Conservation (phyloP, 2,113 vertebrate species). For the Podarcis cretensis region DNA sequence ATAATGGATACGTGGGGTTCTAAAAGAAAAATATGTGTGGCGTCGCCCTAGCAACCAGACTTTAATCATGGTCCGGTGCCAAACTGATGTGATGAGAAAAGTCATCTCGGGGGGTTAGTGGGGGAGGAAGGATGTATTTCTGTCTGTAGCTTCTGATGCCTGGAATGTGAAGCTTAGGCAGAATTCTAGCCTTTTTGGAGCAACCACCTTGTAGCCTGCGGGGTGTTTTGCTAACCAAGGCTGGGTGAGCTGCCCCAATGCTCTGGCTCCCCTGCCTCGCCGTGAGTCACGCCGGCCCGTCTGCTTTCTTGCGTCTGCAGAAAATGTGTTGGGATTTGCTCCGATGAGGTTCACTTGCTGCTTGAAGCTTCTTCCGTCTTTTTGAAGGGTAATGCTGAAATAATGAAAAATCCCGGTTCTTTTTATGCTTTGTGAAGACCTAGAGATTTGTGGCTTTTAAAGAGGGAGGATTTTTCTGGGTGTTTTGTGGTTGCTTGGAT, state of each 20-base stretch:
- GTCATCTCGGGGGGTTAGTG: constrained; percentile 36
- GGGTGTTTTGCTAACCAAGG: constrained; percentile 18
- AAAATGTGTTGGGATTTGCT: rapidly evolving
- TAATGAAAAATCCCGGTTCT: not conserved
- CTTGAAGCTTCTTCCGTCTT: rapidly evolving
- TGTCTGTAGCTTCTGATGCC: constrained; percentile 44
- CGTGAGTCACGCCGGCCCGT: not conserved
- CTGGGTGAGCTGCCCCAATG: not conserved
- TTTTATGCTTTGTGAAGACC: not conserved
- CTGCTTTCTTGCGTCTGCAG: not conserved
- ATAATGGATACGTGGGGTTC: constrained; percentile 10
- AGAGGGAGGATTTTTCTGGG: not conserved
- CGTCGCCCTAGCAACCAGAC: constrained; percentile 58
- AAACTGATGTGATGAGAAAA: constrained; percentile 56
- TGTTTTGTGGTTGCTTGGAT: no score
- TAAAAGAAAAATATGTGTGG: constrained; percentile 34
- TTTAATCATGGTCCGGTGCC: constrained; percentile 34
- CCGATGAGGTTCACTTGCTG: not conserved
- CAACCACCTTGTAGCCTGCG: constrained; percentile 31
- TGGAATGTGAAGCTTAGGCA: constrained; percentile 45
- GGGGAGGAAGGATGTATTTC: constrained; percentile 8
- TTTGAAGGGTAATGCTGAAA: not conserved
- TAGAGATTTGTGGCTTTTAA: not conserved
- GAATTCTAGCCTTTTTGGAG: constrained; percentile 14
- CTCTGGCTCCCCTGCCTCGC: not conserved